phyloP scores from a whole-genome alignment of 2,888 invertebrate species.

The Cephus sareptanus region DNA sequence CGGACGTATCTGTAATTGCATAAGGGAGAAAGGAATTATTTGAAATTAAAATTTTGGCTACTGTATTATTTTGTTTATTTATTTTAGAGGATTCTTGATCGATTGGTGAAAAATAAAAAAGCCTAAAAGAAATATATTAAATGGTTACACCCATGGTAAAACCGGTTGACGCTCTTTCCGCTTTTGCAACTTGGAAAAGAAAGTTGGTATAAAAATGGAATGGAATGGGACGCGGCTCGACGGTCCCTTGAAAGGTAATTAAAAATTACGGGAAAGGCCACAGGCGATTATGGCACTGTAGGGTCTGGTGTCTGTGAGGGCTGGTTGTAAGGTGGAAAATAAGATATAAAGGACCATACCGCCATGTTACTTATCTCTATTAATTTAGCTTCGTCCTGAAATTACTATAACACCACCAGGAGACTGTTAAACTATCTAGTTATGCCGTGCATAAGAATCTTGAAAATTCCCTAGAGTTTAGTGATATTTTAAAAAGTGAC shows the following conservation, averaged over 20 bases:
- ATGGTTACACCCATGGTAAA: constrained; percentile 18
- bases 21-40: neutral
- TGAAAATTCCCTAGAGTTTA: neutral
- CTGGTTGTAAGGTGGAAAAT: neutral
- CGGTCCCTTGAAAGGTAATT: constrained; percentile 28
- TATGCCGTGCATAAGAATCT: neutral
- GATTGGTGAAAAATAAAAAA: neutral
- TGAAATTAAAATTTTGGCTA: neutral
- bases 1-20: neutral
- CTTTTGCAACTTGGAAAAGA: constrained; percentile 11
- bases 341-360: neutral
- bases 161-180: constrained; percentile 9
- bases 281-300: constrained; percentile 24
- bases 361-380: neutral
- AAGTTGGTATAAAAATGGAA: constrained; percentile 11
- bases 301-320: neutral
- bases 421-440: neutral
- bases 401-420: neutral
- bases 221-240: neutral
- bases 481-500: neutral
- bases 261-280: constrained; percentile 38
- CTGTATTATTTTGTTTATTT: neutral
- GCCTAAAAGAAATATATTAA: constrained; percentile 1
- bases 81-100: neutral
- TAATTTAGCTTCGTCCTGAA: neutral